Base-by-base conservation (phyloP, 2,888 invertebrate species). In the Polydrusus cervinus region DNA sequence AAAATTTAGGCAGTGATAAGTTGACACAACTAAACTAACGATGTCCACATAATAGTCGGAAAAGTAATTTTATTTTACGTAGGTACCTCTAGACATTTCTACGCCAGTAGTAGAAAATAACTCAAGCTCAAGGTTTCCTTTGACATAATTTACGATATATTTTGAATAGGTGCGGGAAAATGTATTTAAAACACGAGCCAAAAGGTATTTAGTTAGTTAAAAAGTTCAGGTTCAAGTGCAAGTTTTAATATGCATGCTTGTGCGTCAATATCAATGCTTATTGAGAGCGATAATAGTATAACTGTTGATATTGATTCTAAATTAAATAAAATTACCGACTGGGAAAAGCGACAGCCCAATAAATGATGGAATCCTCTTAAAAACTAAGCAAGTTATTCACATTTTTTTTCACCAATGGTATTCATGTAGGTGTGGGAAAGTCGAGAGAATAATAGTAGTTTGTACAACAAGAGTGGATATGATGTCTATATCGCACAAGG, bases 171-270 rank as follows among this genome's bases (percentile, higher is more conserved):
- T 53, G 53, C n/a, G 30, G 25, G n/a, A n/a, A 53, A 11, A 51
- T 16, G 51, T 53, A 53, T 53, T 53, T 30, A 53, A 25, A 53
- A 53, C 30, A 14, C 57, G 57, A 34, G 38, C 57, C 57, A 38
- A 60, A 38, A 10, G 10, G 16, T 18, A 18, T 16, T 60, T 30
- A 13, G 38, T 40, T 18, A n/a, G 11, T 7, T 38, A 14, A 60
- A 34, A 38, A 14, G n/a, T 16, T 18, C 34, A 60, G 30, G 57
- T 60, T 60, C 57, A 60, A 60, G 57, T 60, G 18, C 57, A 60
- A 1, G 3, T 60, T 3, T 51, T 51, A 20, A 25, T 47, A 47
- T 47, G 47, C 43, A 43, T 43, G 13, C n/a, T 47, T 47, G 13
- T 47, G 47, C 47, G 47, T 16, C 47, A 47, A 47, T 13, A n/a